These are phyloP conservation scores for Pollenia amentaria DNA, from an alignment of 2,888 invertebrate species.

Conservation along the genomic window DNA sequence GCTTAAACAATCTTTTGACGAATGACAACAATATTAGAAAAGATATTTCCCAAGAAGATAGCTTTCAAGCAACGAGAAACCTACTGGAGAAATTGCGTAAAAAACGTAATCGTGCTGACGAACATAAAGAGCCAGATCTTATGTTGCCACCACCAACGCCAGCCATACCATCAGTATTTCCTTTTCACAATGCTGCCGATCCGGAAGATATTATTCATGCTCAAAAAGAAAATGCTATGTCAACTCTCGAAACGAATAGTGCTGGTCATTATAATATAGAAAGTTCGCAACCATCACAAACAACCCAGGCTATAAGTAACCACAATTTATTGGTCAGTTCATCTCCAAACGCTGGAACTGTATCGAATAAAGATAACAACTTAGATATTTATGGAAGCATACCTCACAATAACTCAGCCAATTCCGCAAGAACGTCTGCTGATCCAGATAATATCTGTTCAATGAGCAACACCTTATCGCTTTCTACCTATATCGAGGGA, in stretches of 20 bases:
- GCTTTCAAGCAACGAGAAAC: constrained; percentile 92
- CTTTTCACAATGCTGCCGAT: constrained; percentile 83
- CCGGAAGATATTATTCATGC: constrained; percentile 82
- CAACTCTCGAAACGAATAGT: constrained; percentile 75
- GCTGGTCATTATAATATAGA: constrained; percentile 62
- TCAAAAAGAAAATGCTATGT: constrained; percentile 80
- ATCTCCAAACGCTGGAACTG: constrained; percentile 38
- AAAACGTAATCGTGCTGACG: constrained; percentile 82
- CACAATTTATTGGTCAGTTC: constrained; percentile 49
- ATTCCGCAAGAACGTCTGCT: constrained; percentile 34
- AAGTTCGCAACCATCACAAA: constrained; percentile 55
- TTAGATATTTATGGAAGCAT: constrained; percentile 59
- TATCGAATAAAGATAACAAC: constrained; percentile 47
- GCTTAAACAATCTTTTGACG: constrained; percentile 75
- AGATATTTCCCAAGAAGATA: constrained; percentile 87
- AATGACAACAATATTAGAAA: constrained; percentile 72
- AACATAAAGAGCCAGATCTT: constrained; percentile 79
- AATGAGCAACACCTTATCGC: constrained; percentile 38
- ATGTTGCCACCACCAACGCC: constrained; percentile 82
- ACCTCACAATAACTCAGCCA: constrained; percentile 21
- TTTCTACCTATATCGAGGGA: constrained; percentile 77
- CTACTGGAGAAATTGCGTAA: constrained; percentile 92
- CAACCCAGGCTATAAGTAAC: constrained; percentile 62
- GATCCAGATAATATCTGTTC: constrained; percentile 67
- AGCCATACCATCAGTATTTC: constrained; percentile 83